Evolutionary conservation across 2,888 invertebrate species (phyloP).

Genomic region (Aphidius colemani): DNA sequence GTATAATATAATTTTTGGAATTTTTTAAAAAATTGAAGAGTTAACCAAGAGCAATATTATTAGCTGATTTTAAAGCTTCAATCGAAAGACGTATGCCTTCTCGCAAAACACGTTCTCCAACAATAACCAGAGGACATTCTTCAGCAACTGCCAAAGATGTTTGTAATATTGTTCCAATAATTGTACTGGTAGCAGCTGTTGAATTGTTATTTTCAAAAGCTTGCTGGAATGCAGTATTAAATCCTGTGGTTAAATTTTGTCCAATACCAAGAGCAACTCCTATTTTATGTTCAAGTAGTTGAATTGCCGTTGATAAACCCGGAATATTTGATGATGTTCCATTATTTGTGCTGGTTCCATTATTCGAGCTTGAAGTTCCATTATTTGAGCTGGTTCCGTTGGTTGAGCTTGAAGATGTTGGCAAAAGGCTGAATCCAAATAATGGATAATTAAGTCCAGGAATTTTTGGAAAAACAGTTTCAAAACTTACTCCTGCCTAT

Average conservation of each 20-base stretch:
- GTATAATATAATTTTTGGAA: no score
- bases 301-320: constrained; percentile 28
- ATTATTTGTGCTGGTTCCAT: no score
- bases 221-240: constrained; percentile 32
- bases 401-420: neutral
- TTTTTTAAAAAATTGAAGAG: no score
- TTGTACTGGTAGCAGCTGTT: constrained; percentile 26
- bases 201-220: constrained; percentile 35
- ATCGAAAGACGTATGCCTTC: constrained; percentile 37
- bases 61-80: constrained; percentile 34
- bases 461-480: constrained; percentile 34
- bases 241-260: constrained; percentile 30
- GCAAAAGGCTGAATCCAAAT: constrained; percentile 26
- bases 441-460: constrained; percentile 35
- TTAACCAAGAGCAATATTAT: no score
- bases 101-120: constrained; percentile 34
- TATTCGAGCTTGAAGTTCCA: no score
- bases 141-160: constrained; percentile 34
- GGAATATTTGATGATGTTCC: neutral
- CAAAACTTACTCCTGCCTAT: constrained; percentile 32
- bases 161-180: constrained; percentile 33
- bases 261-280: constrained; percentile 32
- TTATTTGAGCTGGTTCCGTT: neutral
- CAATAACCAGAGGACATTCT: constrained; percentile 37
- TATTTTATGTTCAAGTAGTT: constrained; percentile 32